Evolutionary conservation across 2,888 invertebrate genomes (phyloP).

Genomic region (Microctonus aethiopoides): DNA sequence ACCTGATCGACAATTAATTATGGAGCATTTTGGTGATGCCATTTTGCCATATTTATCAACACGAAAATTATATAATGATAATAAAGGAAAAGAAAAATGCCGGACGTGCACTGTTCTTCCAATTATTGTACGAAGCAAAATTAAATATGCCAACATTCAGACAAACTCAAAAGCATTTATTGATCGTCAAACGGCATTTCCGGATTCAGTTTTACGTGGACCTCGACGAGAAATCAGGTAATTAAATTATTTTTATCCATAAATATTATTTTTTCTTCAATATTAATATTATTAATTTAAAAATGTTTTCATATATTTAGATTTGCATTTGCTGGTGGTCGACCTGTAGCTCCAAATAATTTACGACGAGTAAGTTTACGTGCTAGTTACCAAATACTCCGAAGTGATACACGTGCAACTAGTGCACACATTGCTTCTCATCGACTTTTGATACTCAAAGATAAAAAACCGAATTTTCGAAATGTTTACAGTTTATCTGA

Average conservation of each 20-base stretch:
- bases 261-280: slow-evolving; percentile 9
- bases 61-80: neutral
- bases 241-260: slow-evolving; percentile 3
- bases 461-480: slow-evolving; percentile 54
- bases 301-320: slow-evolving; percentile 46
- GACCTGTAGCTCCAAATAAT: slow-evolving; percentile 61
- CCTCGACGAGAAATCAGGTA: slow-evolving; percentile 63
- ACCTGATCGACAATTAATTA: slow-evolving; percentile 52
- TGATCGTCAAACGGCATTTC: slow-evolving; percentile 60
- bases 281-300: slow-evolving; percentile 3
- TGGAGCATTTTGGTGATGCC: slow-evolving; percentile 62
- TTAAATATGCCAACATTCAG: slow-evolving; percentile 59
- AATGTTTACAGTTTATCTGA: slow-evolving; percentile 43
- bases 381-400: slow-evolving; percentile 63
- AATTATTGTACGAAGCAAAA: slow-evolving; percentile 61
- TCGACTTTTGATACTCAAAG: slow-evolving; percentile 60
- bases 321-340: slow-evolving; percentile 64
- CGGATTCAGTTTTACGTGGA: slow-evolving; percentile 60
- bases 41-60: slow-evolving; percentile 56
- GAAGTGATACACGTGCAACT: slow-evolving; percentile 60
- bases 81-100: slow-evolving; percentile 30
- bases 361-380: slow-evolving; percentile 60
- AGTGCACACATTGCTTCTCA: slow-evolving; percentile 61
- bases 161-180: slow-evolving; percentile 46
- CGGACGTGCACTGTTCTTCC: slow-evolving; percentile 52